These are phyloP conservation scores for Centropus unirufus DNA, from an alignment of 2,113 vertebrate species.

Conservation along the genomic window DNA sequence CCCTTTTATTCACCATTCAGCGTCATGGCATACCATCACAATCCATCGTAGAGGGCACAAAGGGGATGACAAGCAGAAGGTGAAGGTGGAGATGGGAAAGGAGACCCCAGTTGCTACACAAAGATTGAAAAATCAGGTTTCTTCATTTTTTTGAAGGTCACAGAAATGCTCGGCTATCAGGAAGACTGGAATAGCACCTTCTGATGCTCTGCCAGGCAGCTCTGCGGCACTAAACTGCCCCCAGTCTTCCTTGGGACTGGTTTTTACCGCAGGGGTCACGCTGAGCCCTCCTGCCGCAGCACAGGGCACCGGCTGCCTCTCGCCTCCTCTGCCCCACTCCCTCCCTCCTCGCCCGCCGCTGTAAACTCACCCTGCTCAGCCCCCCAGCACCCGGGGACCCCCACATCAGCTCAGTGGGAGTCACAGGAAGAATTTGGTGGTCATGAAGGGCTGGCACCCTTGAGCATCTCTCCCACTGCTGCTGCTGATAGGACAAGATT, in stretches of 20 bases:
- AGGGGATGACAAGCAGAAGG: background rate
- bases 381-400: too few relatives aligned
- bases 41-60: background rate
- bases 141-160: background rate
- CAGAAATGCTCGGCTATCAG: background rate
- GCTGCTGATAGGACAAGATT: rapidly evolving
- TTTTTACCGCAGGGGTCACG: background rate
- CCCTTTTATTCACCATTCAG: background rate
- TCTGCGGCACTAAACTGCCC: background rate
- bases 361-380: too few relatives aligned
- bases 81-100: background rate
- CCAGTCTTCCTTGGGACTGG: rapidly evolving
- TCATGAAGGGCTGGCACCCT: rapidly evolving
- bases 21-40: background rate
- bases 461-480: rapidly evolving
- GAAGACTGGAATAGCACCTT: background rate
- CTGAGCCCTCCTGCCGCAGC: background rate
- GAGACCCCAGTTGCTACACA: background rate
- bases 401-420: rapidly evolving
- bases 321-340: background rate
- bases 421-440: rapidly evolving
- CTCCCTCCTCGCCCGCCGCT: constrained; percentile 8
- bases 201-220: background rate
- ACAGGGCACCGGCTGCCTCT: background rate
- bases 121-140: background rate